Evolutionary conservation across 1,140 invertebrate species (phyloP), one percentile per base, ranked within the genome.

Genomic region (Meloidogyne floridensis): DNA sequence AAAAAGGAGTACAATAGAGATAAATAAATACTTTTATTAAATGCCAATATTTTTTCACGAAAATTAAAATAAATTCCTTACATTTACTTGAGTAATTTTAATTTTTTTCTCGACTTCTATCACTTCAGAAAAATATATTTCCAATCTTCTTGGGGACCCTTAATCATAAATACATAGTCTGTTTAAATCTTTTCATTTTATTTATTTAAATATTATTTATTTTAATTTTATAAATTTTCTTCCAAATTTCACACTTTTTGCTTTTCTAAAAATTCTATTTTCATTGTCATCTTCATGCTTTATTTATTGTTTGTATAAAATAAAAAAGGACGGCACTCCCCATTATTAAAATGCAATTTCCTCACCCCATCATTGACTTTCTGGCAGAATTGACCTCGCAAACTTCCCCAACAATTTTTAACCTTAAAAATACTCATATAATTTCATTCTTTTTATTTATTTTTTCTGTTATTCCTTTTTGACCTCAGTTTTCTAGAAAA

Each of bases 321-420:
- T 56, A 56, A 56, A 59, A 59, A 59, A 32, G 56, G 56, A 65
- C 59, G n/a, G 59, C 59, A 65, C 59, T 65, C n/a, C n/a, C 59
- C 59, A 15, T 65, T 65, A 65, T 65, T 65, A 65, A 65, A 65
- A 65, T 65, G 59, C 59, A 65, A 65, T 65, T 59, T 65, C 15
- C 59, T 65, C 59, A 65, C 2, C 59, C 5, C 4, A 65, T n/a
- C 10, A n/a, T 65, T 65, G 15, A 65, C 15, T 65, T 65, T 65
- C 59, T 15, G 59, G 59, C n/a, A 65, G 47, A 47, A 47, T 47
- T 47, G 47, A 47, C 59, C 59, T 65, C 59, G 59, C 5, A 65
- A 20, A 65, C 59, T 65, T 65, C 59, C 59, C 59, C n/a, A 32
- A 32, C 59, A n/a, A n/a, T 65, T 65, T 65, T 65, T 65, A n/a